These are phyloP conservation scores for Alfaro cultratus DNA, from an alignment of 2,797 vertebrate genomes.

Conservation along the genomic window DNA sequence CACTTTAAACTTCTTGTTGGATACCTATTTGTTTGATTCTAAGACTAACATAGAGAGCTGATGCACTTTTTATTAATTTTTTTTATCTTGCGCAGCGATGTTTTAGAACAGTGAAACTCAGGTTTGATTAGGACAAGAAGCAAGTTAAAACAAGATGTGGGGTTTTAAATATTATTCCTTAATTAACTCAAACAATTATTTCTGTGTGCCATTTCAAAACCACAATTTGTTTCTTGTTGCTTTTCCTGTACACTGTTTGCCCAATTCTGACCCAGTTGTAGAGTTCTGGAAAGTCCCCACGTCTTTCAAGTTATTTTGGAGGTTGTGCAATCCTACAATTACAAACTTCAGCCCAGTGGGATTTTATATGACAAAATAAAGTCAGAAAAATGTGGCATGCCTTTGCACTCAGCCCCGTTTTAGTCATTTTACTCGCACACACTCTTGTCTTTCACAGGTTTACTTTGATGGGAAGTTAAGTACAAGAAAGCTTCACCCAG, in stretches of 20 bases:
- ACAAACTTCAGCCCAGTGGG: neutral
- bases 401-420: neutral
- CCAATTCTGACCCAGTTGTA: neutral
- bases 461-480: neutral
- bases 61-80: neutral
- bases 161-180: neutral
- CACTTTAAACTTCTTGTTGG: neutral
- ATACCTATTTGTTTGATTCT: neutral
- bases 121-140: neutral
- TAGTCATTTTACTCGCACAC: neutral
- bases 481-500: neutral
- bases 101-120: neutral
- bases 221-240: neutral
- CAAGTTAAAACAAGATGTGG: neutral
- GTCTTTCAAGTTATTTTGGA: neutral
- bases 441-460: neutral
- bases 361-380: neutral
- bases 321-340: neutral
- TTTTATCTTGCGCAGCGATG: neutral
- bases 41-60: neutral
- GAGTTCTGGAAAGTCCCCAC: neutral
- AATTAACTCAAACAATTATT: neutral
- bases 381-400: neutral
- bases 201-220: neutral
- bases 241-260: neutral